A percentile compares a stretch with the other conserved stretches of the same genome.
Evolutionary conservation across 92 coral and sea anemone species (phyloP).

Genomic region (Heliopora coerulea): DNA sequence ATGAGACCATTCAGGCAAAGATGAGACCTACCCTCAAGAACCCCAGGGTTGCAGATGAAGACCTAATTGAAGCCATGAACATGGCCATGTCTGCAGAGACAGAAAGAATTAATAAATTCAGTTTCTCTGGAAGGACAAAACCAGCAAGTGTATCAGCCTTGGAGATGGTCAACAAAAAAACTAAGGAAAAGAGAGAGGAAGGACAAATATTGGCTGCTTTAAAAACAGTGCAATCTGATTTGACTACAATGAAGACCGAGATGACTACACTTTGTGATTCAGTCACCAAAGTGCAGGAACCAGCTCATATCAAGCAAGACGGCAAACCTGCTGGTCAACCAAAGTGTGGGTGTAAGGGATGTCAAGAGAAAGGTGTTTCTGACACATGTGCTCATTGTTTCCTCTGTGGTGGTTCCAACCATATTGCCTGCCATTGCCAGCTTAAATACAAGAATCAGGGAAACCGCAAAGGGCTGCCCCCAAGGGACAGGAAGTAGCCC

Average conservation of each 20-base stretch:
- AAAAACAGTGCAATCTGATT: slow-evolving; percentile 49
- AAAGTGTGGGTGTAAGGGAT: too few species aligned
- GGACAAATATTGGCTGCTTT: slow-evolving; percentile 39
- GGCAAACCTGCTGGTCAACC: slow-evolving; percentile 12
- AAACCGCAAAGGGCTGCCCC: slow-evolving; percentile 53
- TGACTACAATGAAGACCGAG: slow-evolving; percentile 48
- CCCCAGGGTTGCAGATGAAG: too few species aligned
- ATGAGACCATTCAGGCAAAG: too few species aligned
- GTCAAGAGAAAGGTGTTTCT: too few species aligned
- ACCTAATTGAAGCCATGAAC: too few species aligned
- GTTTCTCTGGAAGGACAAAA: slow-evolving; percentile 33
- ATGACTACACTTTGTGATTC: slow-evolving; percentile 43
- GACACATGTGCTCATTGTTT: slow-evolving; percentile 54
- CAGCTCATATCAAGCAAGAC: background rate
- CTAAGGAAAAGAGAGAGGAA: slow-evolving; percentile 25
- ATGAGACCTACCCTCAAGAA: too few species aligned
- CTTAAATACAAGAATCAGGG: slow-evolving; percentile 40
- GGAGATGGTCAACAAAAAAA: background rate
- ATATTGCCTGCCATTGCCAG: slow-evolving; percentile 42
- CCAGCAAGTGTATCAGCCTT: too few species aligned
- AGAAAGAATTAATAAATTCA: too few species aligned
- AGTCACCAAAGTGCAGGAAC: slow-evolving; percentile 27
- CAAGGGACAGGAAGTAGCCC: slow-evolving; percentile 61
- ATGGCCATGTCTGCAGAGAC: too few species aligned
- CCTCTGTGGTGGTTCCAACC: slow-evolving; percentile 51